A percentile compares a stretch with the other conserved stretches of the same genome.
Evolutionary conservation across 2,797 vertebrate species (phyloP).

Genomic region (Rousettus madagascariensis): DNA sequence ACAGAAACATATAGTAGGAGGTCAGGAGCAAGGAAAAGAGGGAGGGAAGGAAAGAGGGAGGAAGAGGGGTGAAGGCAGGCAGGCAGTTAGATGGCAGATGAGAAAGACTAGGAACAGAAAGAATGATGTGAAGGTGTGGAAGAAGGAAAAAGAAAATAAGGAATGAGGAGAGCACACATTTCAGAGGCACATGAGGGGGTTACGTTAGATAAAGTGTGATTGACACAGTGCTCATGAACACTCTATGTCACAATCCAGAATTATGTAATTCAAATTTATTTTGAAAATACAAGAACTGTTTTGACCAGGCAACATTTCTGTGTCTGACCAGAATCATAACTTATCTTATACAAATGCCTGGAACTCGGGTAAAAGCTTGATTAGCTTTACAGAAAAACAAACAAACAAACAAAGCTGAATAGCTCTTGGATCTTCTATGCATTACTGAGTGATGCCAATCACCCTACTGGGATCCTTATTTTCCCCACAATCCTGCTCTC

Average conservation of each 20-base stretch:
- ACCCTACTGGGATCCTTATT: not conserved
- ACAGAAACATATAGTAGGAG: not conserved
- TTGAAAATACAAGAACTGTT: not conserved
- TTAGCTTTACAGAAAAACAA: not conserved
- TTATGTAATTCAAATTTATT: not conserved
- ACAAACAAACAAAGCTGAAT: not conserved
- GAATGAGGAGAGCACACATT: not conserved
- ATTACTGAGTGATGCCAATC: not conserved
- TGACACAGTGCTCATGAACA: not conserved
- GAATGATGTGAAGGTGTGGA: not conserved
- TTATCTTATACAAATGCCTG: conserved; percentile 3
- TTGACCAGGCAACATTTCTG: not conserved
- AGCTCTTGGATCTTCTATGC: not conserved
- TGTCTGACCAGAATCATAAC: not conserved
- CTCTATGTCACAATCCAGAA: not conserved
- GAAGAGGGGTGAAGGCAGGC: not conserved
- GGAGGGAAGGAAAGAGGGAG: not conserved
- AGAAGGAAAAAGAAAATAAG: not conserved
- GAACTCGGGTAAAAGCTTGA: not conserved
- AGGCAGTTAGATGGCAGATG: not conserved
- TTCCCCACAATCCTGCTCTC: not conserved
- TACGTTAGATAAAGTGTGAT: not conserved
- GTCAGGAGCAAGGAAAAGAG: not conserved
- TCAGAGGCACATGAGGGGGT: not conserved
- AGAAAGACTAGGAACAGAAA: not conserved